phyloP scores from a whole-genome alignment of 2,113 vertebrate genomes.

The Myotis yumanensis region DNA sequence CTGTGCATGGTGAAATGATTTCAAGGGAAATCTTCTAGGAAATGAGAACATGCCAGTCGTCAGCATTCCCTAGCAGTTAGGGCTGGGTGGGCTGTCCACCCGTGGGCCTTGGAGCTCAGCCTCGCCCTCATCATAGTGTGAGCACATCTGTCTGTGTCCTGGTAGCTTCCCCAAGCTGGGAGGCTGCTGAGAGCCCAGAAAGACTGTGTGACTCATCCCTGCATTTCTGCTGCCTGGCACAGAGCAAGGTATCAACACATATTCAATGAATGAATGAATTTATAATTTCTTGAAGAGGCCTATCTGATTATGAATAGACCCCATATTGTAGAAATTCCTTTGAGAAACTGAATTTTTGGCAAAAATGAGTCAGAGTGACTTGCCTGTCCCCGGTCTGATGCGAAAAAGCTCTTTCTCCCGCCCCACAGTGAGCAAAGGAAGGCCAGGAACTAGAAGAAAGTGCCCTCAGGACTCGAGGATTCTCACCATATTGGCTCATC shows the following conservation, averaged over 20 bases:
- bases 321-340: not conserved
- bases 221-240: not conserved
- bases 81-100: no score
- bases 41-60: not conserved
- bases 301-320: not conserved
- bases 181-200: not conserved
- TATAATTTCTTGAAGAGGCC: not conserved
- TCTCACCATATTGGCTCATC: not conserved
- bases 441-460: not conserved
- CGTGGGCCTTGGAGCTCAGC: not conserved
- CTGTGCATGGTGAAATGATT: not conserved
- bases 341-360: not conserved
- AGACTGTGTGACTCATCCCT: not conserved
- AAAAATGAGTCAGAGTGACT: not conserved
- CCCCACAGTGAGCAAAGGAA: not conserved
- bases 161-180: not conserved
- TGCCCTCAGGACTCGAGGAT: not conserved
- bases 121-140: not conserved
- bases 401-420: not conserved
- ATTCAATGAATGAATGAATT: not conserved
- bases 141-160: not conserved
- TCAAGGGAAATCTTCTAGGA: not conserved
- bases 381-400: not conserved
- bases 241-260: not conserved
- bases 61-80: not conserved